Base-by-base conservation (phyloP, 2,113 vertebrate species). In the Macquaria australasica region DNA sequence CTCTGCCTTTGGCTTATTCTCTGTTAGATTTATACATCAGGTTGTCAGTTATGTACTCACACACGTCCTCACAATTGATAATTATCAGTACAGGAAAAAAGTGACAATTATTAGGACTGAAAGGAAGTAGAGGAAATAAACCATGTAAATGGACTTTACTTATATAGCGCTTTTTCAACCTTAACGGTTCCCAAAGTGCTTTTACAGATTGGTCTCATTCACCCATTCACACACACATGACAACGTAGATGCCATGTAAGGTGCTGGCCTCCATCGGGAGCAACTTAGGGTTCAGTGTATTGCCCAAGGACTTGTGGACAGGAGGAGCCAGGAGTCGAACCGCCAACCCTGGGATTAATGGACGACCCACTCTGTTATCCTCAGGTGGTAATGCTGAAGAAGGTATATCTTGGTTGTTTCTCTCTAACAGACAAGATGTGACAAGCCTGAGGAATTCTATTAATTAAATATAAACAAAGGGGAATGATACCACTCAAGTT, bases 1-100 rank as follows among this genome's bases (percentile, higher is more conserved):
- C 10, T 77, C 41, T 72, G 63, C 69, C 28, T 73, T 72, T n/a
- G 45, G 41, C 31, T 74, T 37, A 10, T 60, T 50, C 15, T 68
- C 23, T 71, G 16, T n/a, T 48, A 53, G 28, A 82, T 82, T 15
- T 76, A 39, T 71, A 31, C 8, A 67, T 77, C 67, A 72, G 55
- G 56, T 7, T 71, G 77, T 58, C 39, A 73, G 21, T 71, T 53
- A 66, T 50, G n/a, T 60, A 21, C 3, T 68, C 8, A 23, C n/a
- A n/a, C n/a, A n/a, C n/a, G 45, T 58, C 37, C 45, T 64, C 14
- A 23, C 8, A 14, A 37, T 6, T 55, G 10, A 71, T 43, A 48
- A 37, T 53, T 23, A 53, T 55, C 53, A 62, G 15, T 8, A 21
- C 21, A 39, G 20, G 43, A 34, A 56, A 14, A 12, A 62, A 18